Conservation (phyloP, 2,888 invertebrate genomes). For the Eupithecia dodoneata region DNA sequence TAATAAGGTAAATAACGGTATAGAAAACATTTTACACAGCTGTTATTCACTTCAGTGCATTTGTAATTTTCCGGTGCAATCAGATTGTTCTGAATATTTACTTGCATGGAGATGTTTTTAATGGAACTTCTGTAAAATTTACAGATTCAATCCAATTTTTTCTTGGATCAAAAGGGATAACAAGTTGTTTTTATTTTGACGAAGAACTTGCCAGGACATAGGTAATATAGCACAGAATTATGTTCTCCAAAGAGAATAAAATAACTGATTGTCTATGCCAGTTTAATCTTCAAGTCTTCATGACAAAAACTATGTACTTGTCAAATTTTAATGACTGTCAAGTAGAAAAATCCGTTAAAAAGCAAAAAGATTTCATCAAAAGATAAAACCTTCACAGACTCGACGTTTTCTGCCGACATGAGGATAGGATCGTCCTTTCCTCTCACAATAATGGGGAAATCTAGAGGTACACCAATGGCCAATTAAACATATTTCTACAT, state of each 20-base stretch:
- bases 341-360: neutral
- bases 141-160: neutral
- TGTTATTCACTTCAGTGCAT: conserved; percentile 54
- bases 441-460: neutral
- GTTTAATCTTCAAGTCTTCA: neutral
- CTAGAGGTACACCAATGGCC: neutral
- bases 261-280: neutral
- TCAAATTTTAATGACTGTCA: neutral
- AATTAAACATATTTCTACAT: neutral
- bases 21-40: conserved; percentile 49
- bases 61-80: conserved; percentile 53
- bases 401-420: neutral
- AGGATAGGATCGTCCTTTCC: neutral
- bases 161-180: neutral
- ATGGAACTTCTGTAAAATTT: neutral
- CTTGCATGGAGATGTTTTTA: conserved; percentile 36
- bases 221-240: neutral
- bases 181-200: neutral
- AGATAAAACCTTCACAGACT: neutral
- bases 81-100: conserved; percentile 47
- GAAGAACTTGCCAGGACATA: neutral
- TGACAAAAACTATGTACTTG: neutral
- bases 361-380: neutral
- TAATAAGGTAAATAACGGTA: neutral
- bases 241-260: too few relatives aligned